Base-by-base conservation (phyloP, 2,888 invertebrate genomes). In the Ophonus ardosiacus region DNA sequence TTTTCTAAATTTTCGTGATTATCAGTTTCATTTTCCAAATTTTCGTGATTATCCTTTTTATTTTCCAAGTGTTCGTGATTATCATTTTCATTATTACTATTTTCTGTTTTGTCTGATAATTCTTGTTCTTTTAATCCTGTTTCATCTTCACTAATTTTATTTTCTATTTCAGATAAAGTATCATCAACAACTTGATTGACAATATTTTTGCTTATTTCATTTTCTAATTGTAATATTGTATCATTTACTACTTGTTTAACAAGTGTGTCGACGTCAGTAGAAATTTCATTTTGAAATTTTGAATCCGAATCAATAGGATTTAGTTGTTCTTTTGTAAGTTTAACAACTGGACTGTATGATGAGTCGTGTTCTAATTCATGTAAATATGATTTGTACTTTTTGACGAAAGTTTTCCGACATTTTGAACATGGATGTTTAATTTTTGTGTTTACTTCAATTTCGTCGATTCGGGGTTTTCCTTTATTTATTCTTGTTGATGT, bases 331-430 rank as follows among this genome's bases (percentile, higher is more conserved):
- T 38, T 59, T 0, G 24, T 15, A 10, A 59, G 17, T 61, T 38
- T 1, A 61, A 63, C 40, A 61, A 40, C 40, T 38, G 81, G 63
- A 1, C 7, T 61, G 21, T 21, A 81, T 8, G 81, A 61, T 0
- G 40, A 51, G 13, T 81, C 61, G 43, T 81, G 81, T 21, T 81
- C 43, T 21, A 61, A 10, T 81, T 81, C 65, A 61, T 81, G 81
- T 43, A 81, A 51, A 18, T 38, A 2, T 15, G 63, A 43, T 21
- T 10, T 81, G 18, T 81, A 61, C 13, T 21, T 63, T 40, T 15
- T 63, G n/a, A 10, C 10, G 38, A 24, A 81, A 7, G 17, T 7
- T 81, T 81, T 43, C 10, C 17, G 15, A 51, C 61, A 31, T 18
- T 38, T 17, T 8, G 79, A 24, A 51, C 61, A 79, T 8, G 57